Percentiles rank a stretch among this genome's conserved stretches.
These are phyloP conservation scores for Enteromius argenteus DNA, from an alignment of 2,797 vertebrate genomes.

Conservation along the genomic window DNA sequence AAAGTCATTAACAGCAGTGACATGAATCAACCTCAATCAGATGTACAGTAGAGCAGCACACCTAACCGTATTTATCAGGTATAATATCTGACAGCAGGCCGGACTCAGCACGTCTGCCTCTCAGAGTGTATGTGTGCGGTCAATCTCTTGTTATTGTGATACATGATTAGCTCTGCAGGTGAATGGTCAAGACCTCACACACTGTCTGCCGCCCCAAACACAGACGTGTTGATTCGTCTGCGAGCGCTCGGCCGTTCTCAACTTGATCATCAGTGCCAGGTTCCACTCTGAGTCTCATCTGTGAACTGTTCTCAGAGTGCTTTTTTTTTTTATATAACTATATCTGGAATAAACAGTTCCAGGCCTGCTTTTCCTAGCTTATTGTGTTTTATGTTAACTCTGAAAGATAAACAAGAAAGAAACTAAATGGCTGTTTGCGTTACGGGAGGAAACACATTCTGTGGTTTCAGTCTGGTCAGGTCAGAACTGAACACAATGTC, in stretches of 20 bases:
- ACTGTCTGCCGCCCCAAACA: neutral
- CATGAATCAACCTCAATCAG: constrained; percentile 67
- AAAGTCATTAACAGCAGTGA: constrained; percentile 62
- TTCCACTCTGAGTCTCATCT: neutral
- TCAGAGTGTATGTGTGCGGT: neutral
- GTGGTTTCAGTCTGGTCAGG: neutral
- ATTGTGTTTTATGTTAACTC: constrained; percentile 12
- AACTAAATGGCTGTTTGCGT: neutral
- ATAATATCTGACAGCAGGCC: constrained; percentile 55
- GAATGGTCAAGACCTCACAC: constrained; percentile 35
- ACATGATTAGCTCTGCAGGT: constrained; percentile 41
- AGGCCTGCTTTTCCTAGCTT: neutral
- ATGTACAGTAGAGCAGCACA: constrained; percentile 64
- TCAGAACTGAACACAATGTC: neutral
- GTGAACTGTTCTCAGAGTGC: neutral
- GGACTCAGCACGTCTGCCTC: neutral
- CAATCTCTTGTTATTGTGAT: constrained; percentile 32
- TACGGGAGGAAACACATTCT: neutral
- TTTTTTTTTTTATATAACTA: neutral
- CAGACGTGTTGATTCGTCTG: constrained; percentile 26
- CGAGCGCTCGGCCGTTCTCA: neutral
- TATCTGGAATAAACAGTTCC: neutral
- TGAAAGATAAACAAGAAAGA: constrained; percentile 16
- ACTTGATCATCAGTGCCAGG: constrained; percentile 22
- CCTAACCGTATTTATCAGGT: constrained; percentile 55